Conservation (phyloP, 2,797 vertebrate genomes). For the Gallinago nigripennis region DNA sequence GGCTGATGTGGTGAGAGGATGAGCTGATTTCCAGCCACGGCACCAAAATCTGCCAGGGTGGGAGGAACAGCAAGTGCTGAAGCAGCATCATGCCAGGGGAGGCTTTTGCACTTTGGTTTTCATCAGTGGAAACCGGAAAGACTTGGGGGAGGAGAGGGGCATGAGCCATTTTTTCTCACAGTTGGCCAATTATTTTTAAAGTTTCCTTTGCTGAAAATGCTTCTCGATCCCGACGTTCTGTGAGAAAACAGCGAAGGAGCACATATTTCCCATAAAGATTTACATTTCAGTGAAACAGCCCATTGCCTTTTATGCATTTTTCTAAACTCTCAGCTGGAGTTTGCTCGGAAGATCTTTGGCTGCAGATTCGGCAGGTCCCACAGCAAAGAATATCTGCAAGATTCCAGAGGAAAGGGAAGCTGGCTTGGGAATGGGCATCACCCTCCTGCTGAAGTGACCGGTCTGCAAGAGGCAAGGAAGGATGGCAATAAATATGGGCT, state of each 20-base stretch:
- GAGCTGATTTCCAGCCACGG: not conserved
- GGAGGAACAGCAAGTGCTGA: rapidly evolving
- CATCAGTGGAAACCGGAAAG: not conserved
- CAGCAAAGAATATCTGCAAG: not conserved
- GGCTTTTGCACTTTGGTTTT: not conserved
- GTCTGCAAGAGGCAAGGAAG: not conserved
- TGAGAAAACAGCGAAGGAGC: not conserved
- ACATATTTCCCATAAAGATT: not conserved
- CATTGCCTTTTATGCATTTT: not conserved
- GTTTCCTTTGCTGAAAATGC: not conserved
- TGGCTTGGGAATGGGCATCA: not conserved
- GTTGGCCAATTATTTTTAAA: not conserved
- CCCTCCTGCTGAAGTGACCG: not conserved
- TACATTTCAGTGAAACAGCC: not conserved
- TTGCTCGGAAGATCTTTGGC: not conserved
- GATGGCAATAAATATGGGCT: not conserved
- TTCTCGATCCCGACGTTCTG: rapidly evolving
- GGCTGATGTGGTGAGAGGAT: rapidly evolving
- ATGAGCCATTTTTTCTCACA: not conserved
- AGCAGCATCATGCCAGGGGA: rapidly evolving
- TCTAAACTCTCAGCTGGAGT: not conserved
- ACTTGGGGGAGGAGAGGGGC: not conserved
- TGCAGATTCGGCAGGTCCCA: not conserved
- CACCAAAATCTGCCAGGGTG: not conserved
- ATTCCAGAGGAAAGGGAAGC: not conserved